Base-by-base conservation (phyloP, 1,140 invertebrate species). In the Marisa cornuarietis region DNA sequence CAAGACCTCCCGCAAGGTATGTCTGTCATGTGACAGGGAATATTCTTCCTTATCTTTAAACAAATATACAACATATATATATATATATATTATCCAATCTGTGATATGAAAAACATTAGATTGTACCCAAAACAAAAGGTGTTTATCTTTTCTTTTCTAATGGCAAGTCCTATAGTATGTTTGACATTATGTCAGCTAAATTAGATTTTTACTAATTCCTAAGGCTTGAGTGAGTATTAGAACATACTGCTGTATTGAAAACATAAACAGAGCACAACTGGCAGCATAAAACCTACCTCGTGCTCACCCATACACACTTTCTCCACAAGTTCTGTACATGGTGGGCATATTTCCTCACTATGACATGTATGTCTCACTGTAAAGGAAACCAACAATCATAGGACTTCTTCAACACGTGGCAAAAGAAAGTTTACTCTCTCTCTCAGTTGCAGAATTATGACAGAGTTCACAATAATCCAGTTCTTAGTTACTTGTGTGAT, bases 1-100 rank as follows among this genome's bases (percentile, higher is more conserved):
- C 98, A 99, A 0, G 95, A 93, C 68, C 96, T 90, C 11, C 97
- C 97, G 90, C 98, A 99, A 9, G 96, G 97, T 73, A 99, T 95
- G 81, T 95, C 95, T 58, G 94, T 94, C 86, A 96, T 93, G 79
- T 97, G 94, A 91, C 97, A 99, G 7, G 96, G 95, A 72, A 98
- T 96, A 49, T 96, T 96, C 85, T 95, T 95, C 14, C 96, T 92
- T 81, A 95, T 91, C 94, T 93, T 66, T 24, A 73, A 52, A 20
- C 14, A 77, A 20, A 65, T 18, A 58, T 58, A 58, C 11, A 58
- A 18, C 11, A 58, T 42, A 42, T 42, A 11, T 18, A 58, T 58
- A 18, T 1, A 58, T 42, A 42, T 42, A 11, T 18, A 58, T 58
- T 58, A 18, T 58, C 54, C 31, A 42, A 42, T 42, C 31, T 42